Base-by-base conservation (phyloP, 2,888 invertebrate species). In the Archips xylosteana region DNA sequence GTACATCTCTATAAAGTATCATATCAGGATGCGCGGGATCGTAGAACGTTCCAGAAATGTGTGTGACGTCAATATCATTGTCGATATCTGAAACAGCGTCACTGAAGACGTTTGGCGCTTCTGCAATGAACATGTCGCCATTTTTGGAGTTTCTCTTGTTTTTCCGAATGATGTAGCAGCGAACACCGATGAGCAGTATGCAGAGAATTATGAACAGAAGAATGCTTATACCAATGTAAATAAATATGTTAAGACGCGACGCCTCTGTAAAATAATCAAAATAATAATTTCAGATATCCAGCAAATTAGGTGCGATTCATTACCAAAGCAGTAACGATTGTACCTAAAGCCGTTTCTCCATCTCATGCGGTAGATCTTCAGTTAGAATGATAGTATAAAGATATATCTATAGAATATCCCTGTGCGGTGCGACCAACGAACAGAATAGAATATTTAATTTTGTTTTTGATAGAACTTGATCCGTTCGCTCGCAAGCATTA, bases 21-120 rank as follows among this genome's bases (percentile, higher is more conserved):
- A 94, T 93, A 71, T 94, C 94, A 61, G 94, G 94, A 80, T 94
- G 94, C 0, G 88, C 81, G 2, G 92, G 92, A 76, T 94, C 94
- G 74, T 92, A 92, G 82, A 94, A 94, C 0, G 91, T 90, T 78
- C 94, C 94, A 77, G 94, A 94, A 74, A 94, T 92, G 72, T 94
- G 94, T 76, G 91, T 90, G 0, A 94, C 87, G 36, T 92, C 93
- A 6, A 87, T 87, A 68, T 94, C 94, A 64, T 92, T 92, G 72
- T 94, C 94, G 13, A 94, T 87, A 75, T 94, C 94, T 45, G 94
- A 94, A 15, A 87, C 85, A 0, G 87, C 87, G 69, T 94, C 94
- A 73, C 85, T 92, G 78, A 94, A 94, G 6, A 94, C 89, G 72
- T 94, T 94, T 0, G 94, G 94, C 3, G 91, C 87, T 78, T 94